A percentile compares a stretch with the other conserved stretches of the same genome.
Conservation (phyloP, 2,888 invertebrate genomes). For the Agrochola lychnidis region DNA sequence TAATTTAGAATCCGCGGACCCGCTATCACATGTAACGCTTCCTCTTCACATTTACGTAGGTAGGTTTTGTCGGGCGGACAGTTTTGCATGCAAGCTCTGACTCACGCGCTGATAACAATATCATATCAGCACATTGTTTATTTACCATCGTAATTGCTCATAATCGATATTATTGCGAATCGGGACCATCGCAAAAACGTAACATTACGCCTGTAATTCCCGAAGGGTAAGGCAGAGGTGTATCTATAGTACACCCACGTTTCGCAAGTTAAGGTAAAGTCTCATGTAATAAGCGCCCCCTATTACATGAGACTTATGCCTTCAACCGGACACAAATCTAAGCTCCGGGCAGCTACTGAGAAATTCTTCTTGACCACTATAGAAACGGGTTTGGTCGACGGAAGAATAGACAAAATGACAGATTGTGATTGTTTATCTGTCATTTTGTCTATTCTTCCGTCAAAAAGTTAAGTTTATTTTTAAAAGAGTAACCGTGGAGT, state of each 20-base stretch:
- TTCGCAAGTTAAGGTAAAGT: not conserved
- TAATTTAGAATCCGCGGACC: not conserved
- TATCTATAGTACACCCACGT: not conserved
- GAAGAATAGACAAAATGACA: too few relatives aligned
- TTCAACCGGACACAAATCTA: not conserved
- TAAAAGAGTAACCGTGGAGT: too few relatives aligned
- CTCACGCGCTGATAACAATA: conserved; percentile 62
- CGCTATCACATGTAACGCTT: conserved; percentile 27
- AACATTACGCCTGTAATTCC: not conserved
- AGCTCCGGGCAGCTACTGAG: not conserved
- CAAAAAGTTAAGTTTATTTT: too few relatives aligned
- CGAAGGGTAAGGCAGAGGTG: not conserved
- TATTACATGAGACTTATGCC: not conserved
- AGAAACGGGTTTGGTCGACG: too few relatives aligned
- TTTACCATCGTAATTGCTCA: conserved; percentile 47
- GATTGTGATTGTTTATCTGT: too few relatives aligned
- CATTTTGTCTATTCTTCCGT: too few relatives aligned
- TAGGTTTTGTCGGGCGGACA: conserved; percentile 42
- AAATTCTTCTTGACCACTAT: not conserved
- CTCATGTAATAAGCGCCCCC: not conserved
- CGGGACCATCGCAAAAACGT: conserved; percentile 22
- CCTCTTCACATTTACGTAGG: conserved; percentile 48
- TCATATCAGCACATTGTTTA: conserved; percentile 63
- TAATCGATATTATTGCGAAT: conserved; percentile 38
- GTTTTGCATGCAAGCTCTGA: conserved; percentile 62